Evolutionary conservation across 2,113 vertebrate genomes (phyloP).

Genomic region (Tragelaphus buxtoni): DNA sequence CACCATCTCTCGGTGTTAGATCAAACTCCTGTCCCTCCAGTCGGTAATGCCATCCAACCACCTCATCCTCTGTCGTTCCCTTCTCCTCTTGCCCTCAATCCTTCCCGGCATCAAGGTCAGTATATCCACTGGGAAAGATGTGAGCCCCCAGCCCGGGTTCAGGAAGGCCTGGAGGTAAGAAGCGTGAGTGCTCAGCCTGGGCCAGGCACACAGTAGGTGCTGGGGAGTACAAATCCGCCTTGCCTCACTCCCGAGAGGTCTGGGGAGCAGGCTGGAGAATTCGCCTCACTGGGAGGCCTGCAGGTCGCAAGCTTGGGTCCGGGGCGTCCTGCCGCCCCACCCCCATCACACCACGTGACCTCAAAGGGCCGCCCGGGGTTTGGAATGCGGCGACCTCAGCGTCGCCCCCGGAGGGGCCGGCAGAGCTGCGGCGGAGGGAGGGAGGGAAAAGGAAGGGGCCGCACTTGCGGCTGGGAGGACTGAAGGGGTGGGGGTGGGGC

Average conservation of each 20-base stretch:
- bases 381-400: conserved; percentile 48
- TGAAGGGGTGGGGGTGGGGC: background rate
- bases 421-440: background rate
- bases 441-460: background rate
- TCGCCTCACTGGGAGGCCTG: background rate
- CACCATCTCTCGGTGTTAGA: background rate
- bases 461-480: rapidly evolving
- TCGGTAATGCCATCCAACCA: background rate
- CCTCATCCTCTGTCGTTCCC: background rate
- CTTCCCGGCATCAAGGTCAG: background rate
- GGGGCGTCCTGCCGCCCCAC: conserved; percentile 16
- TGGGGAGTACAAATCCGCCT: background rate
- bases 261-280: background rate
- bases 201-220: background rate
- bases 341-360: conserved; percentile 32
- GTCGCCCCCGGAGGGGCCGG: background rate
- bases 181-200: background rate
- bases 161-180: background rate
- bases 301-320: background rate
- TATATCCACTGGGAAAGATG: background rate
- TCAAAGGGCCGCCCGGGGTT: background rate
- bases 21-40: background rate
- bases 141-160: background rate
- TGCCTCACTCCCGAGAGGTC: background rate
- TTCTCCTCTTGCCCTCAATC: background rate